Base-by-base conservation (phyloP, 2,113 vertebrate genomes). In the Neofelis nebulosa region DNA sequence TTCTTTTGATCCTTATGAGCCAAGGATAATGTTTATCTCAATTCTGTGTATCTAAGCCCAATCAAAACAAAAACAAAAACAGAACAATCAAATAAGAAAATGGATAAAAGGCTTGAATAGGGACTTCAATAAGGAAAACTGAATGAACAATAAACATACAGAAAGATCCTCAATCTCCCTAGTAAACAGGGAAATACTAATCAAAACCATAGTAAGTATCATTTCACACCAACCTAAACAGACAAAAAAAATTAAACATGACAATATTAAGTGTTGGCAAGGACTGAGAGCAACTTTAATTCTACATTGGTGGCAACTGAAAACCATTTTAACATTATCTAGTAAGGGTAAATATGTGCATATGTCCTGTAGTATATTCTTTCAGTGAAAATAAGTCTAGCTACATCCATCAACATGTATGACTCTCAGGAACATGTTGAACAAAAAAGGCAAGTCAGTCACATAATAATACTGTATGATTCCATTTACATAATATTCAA, bases 221-320 rank as follows among this genome's bases (percentile, higher is more conserved):
- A 94, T 82, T 68, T 82, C 41, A 52, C 6, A 2, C 16, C 38
- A 82, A 82, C 13, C 66, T 73, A 84, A 84, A 76, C 50, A 66
- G n/a, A 45, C 38, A 81, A 83, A 73, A 73, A 63, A 74, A 80
- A 23, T 33, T 73, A 74, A 83, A 90, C 21, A 74, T 76, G 69
- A 90, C 45, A 90, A 90, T 90, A 90, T 83, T n/a, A 90, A 66
- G 87, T 84, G 50, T 36, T 94, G 74, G 2, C n/a, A 95, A 85
- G 25, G 25, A 95, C 73, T 91, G 33, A 50, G 50, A 69, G 12
- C 50, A 66, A 79, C 27, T 73, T 29, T 29, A n/a, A 81, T 80
- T 81, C 73, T 74, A 52, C 10, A 65, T 21, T 55, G 52, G 27
- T 52, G n/a, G 74, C 82, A 87, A 55, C 5, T 84, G 57, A n/a